Conservation (phyloP, 2,888 invertebrate genomes). For the Pristionchus arcanus region DNA sequence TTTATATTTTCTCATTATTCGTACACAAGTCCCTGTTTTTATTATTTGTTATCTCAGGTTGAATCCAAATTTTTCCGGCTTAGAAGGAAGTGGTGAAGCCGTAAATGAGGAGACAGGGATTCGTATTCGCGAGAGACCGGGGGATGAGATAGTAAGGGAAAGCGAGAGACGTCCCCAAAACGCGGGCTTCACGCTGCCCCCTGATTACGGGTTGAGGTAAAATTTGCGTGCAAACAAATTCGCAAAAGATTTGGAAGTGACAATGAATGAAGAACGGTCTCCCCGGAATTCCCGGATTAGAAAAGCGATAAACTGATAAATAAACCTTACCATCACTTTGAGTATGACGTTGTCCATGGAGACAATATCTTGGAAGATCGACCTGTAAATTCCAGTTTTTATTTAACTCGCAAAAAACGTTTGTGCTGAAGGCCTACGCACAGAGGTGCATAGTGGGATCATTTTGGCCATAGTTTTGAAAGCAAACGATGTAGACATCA, state of each 20-base stretch:
- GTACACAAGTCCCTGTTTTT: no score
- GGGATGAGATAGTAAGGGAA: background rate
- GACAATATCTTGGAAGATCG: slow-evolving; percentile 91
- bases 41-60: background rate
- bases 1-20: no score
- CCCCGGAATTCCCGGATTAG: background rate
- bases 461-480: no score
- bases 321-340: slow-evolving; percentile 85
- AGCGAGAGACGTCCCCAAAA: background rate
- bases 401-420: no score
- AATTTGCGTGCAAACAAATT: no score
- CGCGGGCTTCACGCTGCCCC: background rate
- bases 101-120: background rate
- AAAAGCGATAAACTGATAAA: background rate
- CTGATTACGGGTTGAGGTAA: background rate
- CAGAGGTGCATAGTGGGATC: no score
- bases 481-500: no score
- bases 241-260: background rate
- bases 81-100: background rate
- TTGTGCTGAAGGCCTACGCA: no score
- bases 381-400: slow-evolving; percentile 82
- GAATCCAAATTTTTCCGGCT: background rate
- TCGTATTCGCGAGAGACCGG: background rate
- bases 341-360: slow-evolving; percentile 89
- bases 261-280: background rate